Base-by-base conservation (phyloP, 1,140 invertebrate genomes). In the Cyclina sinensis region DNA sequence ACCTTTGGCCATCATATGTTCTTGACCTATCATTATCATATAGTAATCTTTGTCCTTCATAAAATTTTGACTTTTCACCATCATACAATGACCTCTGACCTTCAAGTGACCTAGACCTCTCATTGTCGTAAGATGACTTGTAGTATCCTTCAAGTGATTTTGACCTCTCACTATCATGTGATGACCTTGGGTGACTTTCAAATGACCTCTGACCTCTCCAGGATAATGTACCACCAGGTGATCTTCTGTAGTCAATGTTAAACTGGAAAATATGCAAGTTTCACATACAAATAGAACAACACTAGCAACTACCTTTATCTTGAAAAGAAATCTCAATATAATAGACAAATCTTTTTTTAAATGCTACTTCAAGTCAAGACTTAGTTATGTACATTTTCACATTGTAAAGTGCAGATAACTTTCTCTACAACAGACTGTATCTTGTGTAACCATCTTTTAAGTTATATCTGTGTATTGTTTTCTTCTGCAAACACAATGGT, bases 241-340 rank as follows among this genome's bases (percentile, higher is more conserved):
- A 93, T 37, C 89, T 90, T 43, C 94, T 90, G 88, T 94, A 95
- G 89, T 95, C 94, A 54, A 95, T 95, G 89, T 94, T 95, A 88
- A 93, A 95, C 95, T 95, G 92, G 11, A 92, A 93, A 48, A 76
- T 54, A 74, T 11, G 21, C 16, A 46, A 74, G 59, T 79, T 43
- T 87, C 65, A 74, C 9, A 43, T n/a, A n/a, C n/a, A n/a, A n/a
- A n/a, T n/a, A n/a, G n/a, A n/a, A n/a, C n/a, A n/a, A n/a, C n/a
- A n/a, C n/a, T n/a, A n/a, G n/a, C n/a, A n/a, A n/a, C n/a, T n/a
- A n/a, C n/a, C n/a, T n/a, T n/a, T n/a, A n/a, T n/a, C n/a, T n/a
- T n/a, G n/a, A n/a, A n/a, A n/a, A n/a, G n/a, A n/a, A n/a, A n/a
- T n/a, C n/a, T n/a, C n/a, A n/a, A n/a, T n/a, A n/a, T n/a, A n/a